Percentiles rank a stretch among this genome's conserved stretches.
phyloP scores from a whole-genome alignment of 2,888 invertebrate species.

The Eupithecia vulgata region DNA sequence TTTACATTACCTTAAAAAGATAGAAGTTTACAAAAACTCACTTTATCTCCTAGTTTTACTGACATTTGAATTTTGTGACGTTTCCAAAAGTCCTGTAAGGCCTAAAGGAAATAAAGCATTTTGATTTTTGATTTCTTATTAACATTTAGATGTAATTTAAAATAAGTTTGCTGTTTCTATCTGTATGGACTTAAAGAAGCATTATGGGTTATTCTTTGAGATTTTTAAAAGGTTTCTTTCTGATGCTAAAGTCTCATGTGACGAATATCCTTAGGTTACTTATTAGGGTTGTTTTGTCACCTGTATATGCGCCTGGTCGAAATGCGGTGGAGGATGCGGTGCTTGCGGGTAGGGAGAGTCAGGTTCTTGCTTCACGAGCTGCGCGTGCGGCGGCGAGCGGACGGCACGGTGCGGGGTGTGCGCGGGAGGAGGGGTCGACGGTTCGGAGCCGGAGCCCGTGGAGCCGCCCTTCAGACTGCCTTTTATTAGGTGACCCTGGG shows the following conservation, averaged over 20 bases:
- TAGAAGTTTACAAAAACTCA: too few species aligned
- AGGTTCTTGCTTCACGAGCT: slow-evolving; percentile 87
- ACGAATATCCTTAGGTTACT: neutral
- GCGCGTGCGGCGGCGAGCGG: slow-evolving; percentile 80
- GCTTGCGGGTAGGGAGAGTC: slow-evolving; percentile 77
- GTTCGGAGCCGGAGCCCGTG: slow-evolving; percentile 79
- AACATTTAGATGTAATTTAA: neutral
- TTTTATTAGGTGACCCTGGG: slow-evolving; percentile 67
- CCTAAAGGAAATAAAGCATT: too few species aligned
- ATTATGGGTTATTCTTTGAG: neutral
- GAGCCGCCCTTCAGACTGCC: slow-evolving; percentile 65
- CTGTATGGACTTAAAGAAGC: neutral
- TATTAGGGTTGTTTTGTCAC: slow-evolving; percentile 9
- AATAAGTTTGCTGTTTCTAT: neutral
- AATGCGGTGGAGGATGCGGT: slow-evolving; percentile 68
- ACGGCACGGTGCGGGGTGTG: slow-evolving; percentile 66
- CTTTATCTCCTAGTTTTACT: too few species aligned
- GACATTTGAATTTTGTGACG: too few species aligned
- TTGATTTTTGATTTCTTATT: neutral
- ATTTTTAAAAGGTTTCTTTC: neutral
- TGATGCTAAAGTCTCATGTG: neutral
- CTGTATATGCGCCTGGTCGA: slow-evolving; percentile 76
- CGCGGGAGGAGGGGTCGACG: slow-evolving; percentile 80
- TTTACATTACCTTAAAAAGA: too few species aligned
- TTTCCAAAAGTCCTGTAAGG: too few species aligned